Evolutionary conservation across 2,888 invertebrate species (phyloP), one percentile per base, ranked within the genome.

Genomic region (Zonitis immaculata): DNA sequence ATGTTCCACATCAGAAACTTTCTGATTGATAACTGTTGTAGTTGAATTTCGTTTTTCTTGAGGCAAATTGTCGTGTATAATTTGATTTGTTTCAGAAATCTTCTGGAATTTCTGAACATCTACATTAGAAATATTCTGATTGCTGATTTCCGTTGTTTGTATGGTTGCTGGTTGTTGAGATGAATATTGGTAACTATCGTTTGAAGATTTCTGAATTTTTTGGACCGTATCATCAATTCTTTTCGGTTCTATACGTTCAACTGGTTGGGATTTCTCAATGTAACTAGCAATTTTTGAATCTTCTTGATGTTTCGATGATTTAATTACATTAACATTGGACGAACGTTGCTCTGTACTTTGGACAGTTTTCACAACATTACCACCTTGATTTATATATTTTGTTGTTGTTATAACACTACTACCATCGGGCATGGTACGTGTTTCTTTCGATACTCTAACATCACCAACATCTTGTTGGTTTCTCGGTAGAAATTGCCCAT

Each of bases 391-490:
- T 67, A 86, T 86, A 28, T 84, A 82, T 39, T 81, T 80, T 16
- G 85, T 85, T 57, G 84, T 86, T n/a, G 85, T 86, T 1, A 86
- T 81, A 32, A 86, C 82, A 39, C 80, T 80, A 1, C 83, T 83
- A 12, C 87, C 87, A 66, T 85, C 86, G 1, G 83, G 82, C 39
- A 86, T 73, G 44, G 82, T 81, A 61, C 84, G 81, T 0, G 85
- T 87, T 63, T 87, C 87, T 11, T 83, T 83, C 6, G 83, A 80
- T 58, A 84, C 80, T 75, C 83, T 82, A 42, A 86, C 39, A 20
- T 39, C 11, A 0, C 39, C 39, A 20, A 20, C 39, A 5, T 2
- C 1, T n/a, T n/a, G n/a, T n/a, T n/a, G n/a, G n/a, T n/a, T 3
- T 28, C 5, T 28, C n/a, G 35, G 35, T 16, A 3, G 0, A 35